Evolutionary conservation across 2,113 vertebrate genomes (phyloP).

Genomic region (Cheilinus undulatus): DNA sequence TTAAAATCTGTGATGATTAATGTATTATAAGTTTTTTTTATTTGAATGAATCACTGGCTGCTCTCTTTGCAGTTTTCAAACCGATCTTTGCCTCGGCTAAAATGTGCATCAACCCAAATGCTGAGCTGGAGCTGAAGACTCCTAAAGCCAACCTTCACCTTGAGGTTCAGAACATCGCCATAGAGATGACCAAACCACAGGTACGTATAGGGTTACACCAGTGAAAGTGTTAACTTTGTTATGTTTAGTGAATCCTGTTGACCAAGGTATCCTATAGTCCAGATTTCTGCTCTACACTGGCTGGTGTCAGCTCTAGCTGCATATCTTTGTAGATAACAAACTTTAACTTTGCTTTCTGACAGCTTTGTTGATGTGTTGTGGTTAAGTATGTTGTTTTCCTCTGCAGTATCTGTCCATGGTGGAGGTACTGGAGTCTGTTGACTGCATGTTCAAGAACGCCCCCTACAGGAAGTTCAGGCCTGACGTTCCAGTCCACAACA

Average conservation of each 20-base stretch:
- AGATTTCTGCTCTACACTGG: too few relatives aligned
- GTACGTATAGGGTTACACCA: conserved; percentile 61
- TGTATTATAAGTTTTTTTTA: too few relatives aligned
- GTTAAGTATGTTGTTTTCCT: conserved; percentile 20
- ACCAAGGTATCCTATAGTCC: too few relatives aligned
- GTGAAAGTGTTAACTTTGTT: too few relatives aligned
- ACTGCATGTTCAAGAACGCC: conserved; percentile 93
- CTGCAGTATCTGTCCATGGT: conserved; percentile 93
- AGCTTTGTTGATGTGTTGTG: neutral
- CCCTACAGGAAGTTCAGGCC: conserved; percentile 95
- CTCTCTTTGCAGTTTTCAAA: conserved; percentile 88
- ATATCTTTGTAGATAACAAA: too few relatives aligned
- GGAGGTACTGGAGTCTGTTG: conserved; percentile 92
- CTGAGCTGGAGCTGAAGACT: conserved; percentile 89
- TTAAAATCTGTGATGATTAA: too few relatives aligned
- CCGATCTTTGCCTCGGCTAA: conserved; percentile 95
- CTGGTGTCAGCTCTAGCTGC: too few relatives aligned
- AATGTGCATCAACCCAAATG: conserved; percentile 91
- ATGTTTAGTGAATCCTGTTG: too few relatives aligned
- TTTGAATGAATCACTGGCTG: too few relatives aligned
- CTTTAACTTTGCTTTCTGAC: too few relatives aligned
- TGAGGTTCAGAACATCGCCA: conserved; percentile 92
- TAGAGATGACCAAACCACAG: conserved; percentile 95
- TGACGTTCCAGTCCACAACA: conserved; percentile 78
- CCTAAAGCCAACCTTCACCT: conserved; percentile 91